Conservation (phyloP, 2,113 vertebrate genomes). For the Pangasianodon gigas region DNA sequence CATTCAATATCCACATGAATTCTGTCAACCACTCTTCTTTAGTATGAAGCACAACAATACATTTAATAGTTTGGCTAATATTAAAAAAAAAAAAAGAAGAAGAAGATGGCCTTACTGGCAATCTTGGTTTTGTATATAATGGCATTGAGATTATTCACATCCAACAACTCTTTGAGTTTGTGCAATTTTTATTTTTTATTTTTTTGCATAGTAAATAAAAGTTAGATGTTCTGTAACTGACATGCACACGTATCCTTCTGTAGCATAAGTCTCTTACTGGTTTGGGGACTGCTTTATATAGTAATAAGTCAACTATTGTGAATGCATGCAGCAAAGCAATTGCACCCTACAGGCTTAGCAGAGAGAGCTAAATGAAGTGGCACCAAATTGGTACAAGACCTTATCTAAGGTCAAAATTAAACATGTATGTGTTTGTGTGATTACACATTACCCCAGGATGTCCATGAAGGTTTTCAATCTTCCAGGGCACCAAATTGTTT, state of each 20-base stretch:
- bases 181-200: slow-evolving; percentile 76
- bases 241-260: slow-evolving; percentile 85
- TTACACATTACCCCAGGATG: background rate
- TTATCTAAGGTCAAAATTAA: slow-evolving; percentile 9
- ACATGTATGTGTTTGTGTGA: slow-evolving; percentile 43
- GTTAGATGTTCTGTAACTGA: slow-evolving; percentile 75
- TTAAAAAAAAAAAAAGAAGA: background rate
- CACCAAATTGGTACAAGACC: background rate
- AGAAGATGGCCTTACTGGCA: background rate
- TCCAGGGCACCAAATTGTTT: background rate
- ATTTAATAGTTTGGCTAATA: slow-evolving; percentile 24
- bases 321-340: slow-evolving; percentile 84
- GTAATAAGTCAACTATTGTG: slow-evolving; percentile 59
- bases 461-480: background rate
- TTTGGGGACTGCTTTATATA: slow-evolving; percentile 54
- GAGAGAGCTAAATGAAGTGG: slow-evolving; percentile 54
- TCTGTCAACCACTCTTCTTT: slow-evolving; percentile 17
- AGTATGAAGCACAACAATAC: slow-evolving; percentile 16
- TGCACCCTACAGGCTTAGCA: slow-evolving; percentile 67
- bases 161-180: slow-evolving; percentile 77
- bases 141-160: slow-evolving; percentile 53
- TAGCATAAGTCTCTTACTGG: slow-evolving; percentile 71
- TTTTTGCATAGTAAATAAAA: slow-evolving; percentile 97
- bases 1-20: slow-evolving; percentile 32
- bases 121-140: slow-evolving; percentile 18